Base-by-base conservation (phyloP, 1,140 invertebrate species). In the Apis dorsata region DNA sequence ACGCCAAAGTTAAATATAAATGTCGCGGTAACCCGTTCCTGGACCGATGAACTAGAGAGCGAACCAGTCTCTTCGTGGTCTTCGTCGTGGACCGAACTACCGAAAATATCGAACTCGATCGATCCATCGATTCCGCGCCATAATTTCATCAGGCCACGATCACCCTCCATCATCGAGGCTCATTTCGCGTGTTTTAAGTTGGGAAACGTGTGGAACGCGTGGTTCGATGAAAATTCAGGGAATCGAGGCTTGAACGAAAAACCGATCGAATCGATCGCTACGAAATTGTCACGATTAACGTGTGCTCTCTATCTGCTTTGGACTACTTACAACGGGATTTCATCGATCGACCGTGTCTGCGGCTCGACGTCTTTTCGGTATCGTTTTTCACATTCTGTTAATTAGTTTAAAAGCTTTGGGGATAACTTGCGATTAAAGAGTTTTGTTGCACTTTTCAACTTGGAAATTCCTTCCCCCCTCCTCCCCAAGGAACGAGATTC, bases 1-100 rank as follows among this genome's bases (percentile, higher is more conserved):
- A 93, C 93, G 93, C 93, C 93, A 94, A 94, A 94, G 93, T 93
- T 94, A 94, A 94, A 93, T 94, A 93, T 94, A 94, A 94, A 91
- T 88, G 90, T 88, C 89, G 85, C 85, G 91, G 90, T 88, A 91
- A 90, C 88, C 85, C 91, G 75, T 49, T 91, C 90, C 92, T 92
- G 92, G 92, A 93, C 90, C 90, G 89, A 89, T 92, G 89, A 92
- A 92, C 91, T 92, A 93, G 91, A 86, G 78, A 24, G 70, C 81
- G 63, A 63, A 79, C 82, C 92, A 94, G 93, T 94, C 93, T 93
- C 90, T 90, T 91, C 92, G 90, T 91, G 92, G 75, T 90, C 87
- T 89, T 90, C 89, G 87, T 88, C 89, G 91, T 87, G 88, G 86
- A 90, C 88, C 85, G 86, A 49, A 76, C 87, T 76, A 84, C 69